Evolutionary conservation across 2,113 vertebrate genomes (phyloP).

Genomic region (Vidua macroura): DNA sequence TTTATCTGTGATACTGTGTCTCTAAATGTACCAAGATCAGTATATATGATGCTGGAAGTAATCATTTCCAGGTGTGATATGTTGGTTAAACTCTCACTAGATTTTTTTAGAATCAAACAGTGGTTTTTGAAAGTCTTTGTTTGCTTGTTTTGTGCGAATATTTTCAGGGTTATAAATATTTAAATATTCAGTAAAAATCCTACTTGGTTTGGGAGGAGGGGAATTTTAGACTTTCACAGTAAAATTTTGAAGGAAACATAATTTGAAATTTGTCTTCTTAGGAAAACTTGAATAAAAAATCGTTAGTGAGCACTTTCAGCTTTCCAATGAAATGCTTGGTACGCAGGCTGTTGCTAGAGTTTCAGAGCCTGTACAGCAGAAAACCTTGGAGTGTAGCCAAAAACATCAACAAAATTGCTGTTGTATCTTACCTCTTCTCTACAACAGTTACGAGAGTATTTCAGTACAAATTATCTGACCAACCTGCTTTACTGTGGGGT

Average conservation of each 20-base stretch:
- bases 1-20: background rate
- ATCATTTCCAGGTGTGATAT: background rate
- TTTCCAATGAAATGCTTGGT: background rate
- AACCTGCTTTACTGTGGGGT: background rate
- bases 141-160: background rate
- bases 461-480: background rate
- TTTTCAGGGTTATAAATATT: background rate
- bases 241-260: background rate
- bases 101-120: background rate
- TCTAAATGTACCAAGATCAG: background rate
- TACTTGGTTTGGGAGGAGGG: background rate
- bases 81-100: background rate
- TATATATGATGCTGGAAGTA: background rate
- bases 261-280: background rate
- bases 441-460: background rate
- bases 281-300: background rate
- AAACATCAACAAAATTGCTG: background rate
- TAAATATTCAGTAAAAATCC: background rate
- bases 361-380: background rate
- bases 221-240: background rate
- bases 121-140: background rate
- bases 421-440: background rate
- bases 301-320: background rate
- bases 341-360: background rate
- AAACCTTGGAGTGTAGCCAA: background rate